Evolutionary conservation across 2,113 vertebrate genomes (phyloP), one percentile per base, ranked within the genome.

Genomic region (Xiphias gladius): DNA sequence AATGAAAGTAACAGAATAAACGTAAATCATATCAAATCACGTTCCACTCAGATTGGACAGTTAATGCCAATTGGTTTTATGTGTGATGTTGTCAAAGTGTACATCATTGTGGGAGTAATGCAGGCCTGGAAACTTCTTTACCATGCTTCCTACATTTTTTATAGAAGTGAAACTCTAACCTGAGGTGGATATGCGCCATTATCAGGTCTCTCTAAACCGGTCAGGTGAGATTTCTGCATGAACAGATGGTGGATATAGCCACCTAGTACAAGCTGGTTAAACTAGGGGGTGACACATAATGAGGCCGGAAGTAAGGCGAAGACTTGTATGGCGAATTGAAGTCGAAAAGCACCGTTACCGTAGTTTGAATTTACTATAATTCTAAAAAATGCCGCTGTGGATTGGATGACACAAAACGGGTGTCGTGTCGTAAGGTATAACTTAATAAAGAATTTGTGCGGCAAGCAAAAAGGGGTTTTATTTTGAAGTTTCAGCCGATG

Each of bases 191-290:
- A 26, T 39, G 73, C 35, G 52, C 50, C 68, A 63, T 57, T 64
- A 17, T 13, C 17, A 73, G 26, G 28, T 73, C 24, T 0, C 66
- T 71, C n/a, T 54, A 91, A 94, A 94, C 91, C 89, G 89, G 92
- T 92, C 82, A 87, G 89, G 90, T 90, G 90, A 93, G 91, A 76
- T 83, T 72, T 88, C 55, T 64, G 72, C 58, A 0, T 54, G 68
- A 79, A 64, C 77, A 84, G 46, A 78, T 48, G 71, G 88, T 65
- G 46, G 50, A 52, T 46, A 1, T 16, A n/a, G 14, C 3, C 37
- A 35, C 50, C 20, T 30, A 5, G 4, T 2, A 4, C 17, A 80
- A 71, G 17, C 17, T 46, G 41, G 59, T 71, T 55, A 84, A 73
- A n/a, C 0, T 20, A 30, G 1, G 0, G 9, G 8, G 64, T 16